A percentile compares a stretch with the other conserved stretches of the same genome.
Conservation (phyloP, 2,888 invertebrate genomes). For the Ormia ochracea region DNA sequence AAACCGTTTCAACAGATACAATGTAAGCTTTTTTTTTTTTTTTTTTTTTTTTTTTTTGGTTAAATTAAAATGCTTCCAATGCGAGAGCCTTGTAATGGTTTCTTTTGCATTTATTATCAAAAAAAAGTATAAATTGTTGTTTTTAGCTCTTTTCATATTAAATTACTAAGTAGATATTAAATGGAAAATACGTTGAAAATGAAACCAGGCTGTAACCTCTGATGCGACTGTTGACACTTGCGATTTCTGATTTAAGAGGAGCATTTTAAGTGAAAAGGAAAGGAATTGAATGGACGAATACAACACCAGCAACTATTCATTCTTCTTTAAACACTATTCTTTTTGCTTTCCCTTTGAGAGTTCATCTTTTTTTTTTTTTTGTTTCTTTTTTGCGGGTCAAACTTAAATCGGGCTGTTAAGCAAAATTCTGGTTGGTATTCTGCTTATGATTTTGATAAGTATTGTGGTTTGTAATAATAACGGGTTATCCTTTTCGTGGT, state of each 20-base stretch:
- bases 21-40: no score
- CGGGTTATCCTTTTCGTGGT: no score
- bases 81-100: no score
- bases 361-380: neutral
- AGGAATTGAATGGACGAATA: neutral
- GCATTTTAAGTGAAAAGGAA: neutral
- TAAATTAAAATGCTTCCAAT: no score
- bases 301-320: slow-evolving; percentile 14
- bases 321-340: neutral
- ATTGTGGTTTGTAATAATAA: no score
- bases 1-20: no score
- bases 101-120: no score
- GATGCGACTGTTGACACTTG: slow-evolving; percentile 60
- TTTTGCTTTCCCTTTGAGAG: neutral
- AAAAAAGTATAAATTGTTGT: neutral
- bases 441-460: no score
- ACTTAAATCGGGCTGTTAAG: no score
- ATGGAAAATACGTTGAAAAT: slow-evolving; percentile 29
- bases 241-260: slow-evolving; percentile 14
- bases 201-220: slow-evolving; percentile 56
- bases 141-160: slow-evolving; percentile 18
- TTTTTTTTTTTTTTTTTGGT: no score
- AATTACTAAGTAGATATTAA: slow-evolving; percentile 34
- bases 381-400: no score
- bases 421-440: no score